Conservation (phyloP, 2,888 invertebrate species). For the Eupithecia insigniata region DNA sequence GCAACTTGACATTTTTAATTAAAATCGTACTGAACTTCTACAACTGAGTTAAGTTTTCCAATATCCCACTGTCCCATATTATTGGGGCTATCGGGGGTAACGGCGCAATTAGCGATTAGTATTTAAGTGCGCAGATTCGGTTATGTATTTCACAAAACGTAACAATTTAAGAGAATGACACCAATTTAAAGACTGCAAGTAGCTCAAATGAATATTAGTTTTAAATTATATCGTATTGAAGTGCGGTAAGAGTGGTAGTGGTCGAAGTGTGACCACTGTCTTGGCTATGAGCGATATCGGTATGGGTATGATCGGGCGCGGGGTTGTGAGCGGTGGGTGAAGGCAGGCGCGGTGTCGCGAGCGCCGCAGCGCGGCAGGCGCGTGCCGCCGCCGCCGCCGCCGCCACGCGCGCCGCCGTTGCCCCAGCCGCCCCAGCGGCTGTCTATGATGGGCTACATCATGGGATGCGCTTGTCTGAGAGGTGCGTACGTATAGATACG, state of each 20-base stretch:
- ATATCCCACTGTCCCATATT: slow-evolving; percentile 8
- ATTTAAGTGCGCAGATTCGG: not conserved
- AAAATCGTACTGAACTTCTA: slow-evolving; percentile 42
- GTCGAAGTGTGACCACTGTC: slow-evolving; percentile 8
- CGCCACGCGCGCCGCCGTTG: slow-evolving; percentile 62
- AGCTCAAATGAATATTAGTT: slow-evolving; percentile 32
- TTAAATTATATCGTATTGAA: slow-evolving; percentile 29
- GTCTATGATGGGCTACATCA: slow-evolving; percentile 96
- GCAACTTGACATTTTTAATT: slow-evolving; percentile 46
- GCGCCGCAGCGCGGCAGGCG: slow-evolving; percentile 73
- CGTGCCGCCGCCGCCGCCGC: slow-evolving; percentile 77
- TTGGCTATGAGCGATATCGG: slow-evolving; percentile 25
- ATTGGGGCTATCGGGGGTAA: slow-evolving; percentile 15
- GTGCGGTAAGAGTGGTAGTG: slow-evolving; percentile 18
- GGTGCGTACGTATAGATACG: slow-evolving; percentile 79
- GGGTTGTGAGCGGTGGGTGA: slow-evolving; percentile 67
- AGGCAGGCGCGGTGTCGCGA: slow-evolving; percentile 70
- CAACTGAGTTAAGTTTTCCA: not conserved
- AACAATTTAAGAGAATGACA: slow-evolving; percentile 21
- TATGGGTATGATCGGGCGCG: slow-evolving; percentile 55
- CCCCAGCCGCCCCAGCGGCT: slow-evolving; percentile 68
- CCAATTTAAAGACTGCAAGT: slow-evolving; percentile 32
- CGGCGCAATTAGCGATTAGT: slow-evolving; percentile 3
- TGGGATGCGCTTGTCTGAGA: slow-evolving; percentile 97
- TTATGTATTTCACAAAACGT: slow-evolving; percentile 3